Evolutionary conservation across 2,113 vertebrate species (phyloP).

Genomic region (Ammodytes dubius): DNA sequence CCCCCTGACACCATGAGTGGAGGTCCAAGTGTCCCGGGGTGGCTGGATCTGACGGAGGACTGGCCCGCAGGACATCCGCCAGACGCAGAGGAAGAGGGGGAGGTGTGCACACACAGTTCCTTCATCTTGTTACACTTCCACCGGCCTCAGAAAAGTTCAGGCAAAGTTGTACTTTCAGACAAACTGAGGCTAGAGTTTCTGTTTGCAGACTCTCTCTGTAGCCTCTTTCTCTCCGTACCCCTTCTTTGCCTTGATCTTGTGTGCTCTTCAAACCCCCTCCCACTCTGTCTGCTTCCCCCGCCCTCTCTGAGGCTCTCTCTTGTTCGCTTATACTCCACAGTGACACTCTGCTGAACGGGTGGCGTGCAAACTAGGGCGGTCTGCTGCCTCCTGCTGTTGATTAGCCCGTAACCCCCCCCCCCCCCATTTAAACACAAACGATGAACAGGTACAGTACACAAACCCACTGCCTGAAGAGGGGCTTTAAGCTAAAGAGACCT

Average conservation of each 20-base stretch:
- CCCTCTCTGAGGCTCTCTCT: slow-evolving; percentile 39
- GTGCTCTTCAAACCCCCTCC: slow-evolving; percentile 64
- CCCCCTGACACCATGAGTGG: slow-evolving; percentile 50
- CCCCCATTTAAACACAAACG: slow-evolving; percentile 20
- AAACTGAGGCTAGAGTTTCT: slow-evolving; percentile 51
- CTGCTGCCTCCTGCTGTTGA: slow-evolving; percentile 75
- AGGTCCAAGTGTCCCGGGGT: slow-evolving; percentile 64
- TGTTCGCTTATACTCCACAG: slow-evolving; percentile 21
- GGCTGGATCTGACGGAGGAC: slow-evolving; percentile 56
- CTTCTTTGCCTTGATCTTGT: slow-evolving; percentile 44
- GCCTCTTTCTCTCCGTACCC: slow-evolving; percentile 61
- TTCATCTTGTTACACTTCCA: slow-evolving; percentile 64
- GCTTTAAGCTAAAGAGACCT: background rate
- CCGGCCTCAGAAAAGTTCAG: slow-evolving; percentile 56
- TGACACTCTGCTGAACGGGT: slow-evolving; percentile 23
- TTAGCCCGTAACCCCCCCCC: slow-evolving; percentile 39
- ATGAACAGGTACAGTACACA: slow-evolving; percentile 15
- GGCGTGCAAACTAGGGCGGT: slow-evolving; percentile 46
- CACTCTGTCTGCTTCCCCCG: slow-evolving; percentile 47
- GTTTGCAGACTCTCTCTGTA: slow-evolving; percentile 57
- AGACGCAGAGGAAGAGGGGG: slow-evolving; percentile 64
- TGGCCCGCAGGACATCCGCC: slow-evolving; percentile 59
- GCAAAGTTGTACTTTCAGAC: slow-evolving; percentile 48
- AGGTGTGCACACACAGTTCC: slow-evolving; percentile 74
- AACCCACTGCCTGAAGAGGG: background rate